Base-by-base conservation (phyloP, 2,113 vertebrate species). In the Ochotona princeps region DNA sequence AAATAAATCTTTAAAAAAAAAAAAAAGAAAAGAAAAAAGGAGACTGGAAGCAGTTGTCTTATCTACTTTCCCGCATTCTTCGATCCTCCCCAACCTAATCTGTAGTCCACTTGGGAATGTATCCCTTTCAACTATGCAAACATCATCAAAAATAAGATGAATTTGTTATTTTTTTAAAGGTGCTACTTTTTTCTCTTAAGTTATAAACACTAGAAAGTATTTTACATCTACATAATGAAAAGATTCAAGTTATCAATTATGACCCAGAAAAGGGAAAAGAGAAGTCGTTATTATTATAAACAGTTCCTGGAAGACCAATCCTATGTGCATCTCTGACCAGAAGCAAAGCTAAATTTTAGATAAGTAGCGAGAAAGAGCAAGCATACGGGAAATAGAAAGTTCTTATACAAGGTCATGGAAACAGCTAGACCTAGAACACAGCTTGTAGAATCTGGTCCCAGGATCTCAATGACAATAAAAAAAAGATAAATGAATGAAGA, bases 221-320 rank as follows among this genome's bases (percentile, higher is more conserved):
- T 92, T 25, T 83, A 63, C 5, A 63, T 30, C 35, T 93, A 18
- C 47, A 65, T 14, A 86, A 35, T 23, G 61, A 84, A 94, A 96
- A 38, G 21, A 32, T 91, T 83, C 18, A 17, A 60, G 47, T 26
- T 91, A 51, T 92, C 76, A 75, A 86, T 83, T 90, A 66, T 49
- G 9, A 47, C 28, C 73, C 44, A 81, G n/a, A 66, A 81, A 84
- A 85, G n/a, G 30, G 38, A 47, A 83, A 79, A 82, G 47, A 38
- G 57, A 87, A 89, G 32, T 76, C 94, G 51, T 87, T 51, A 78
- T 87, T 51, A 78, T 70, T 83, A 86, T 70, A 92, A 86, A 89
- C 0, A 28, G 25, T 83, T 84, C n/a, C 51, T 76, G 88, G 69
- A 93, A 81, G 72, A 87, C 12, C 57, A 93, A 57, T 61, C 38